These are phyloP conservation scores for Anarsia innoxiella DNA, from an alignment of 2,888 invertebrate genomes.

Conservation along the genomic window DNA sequence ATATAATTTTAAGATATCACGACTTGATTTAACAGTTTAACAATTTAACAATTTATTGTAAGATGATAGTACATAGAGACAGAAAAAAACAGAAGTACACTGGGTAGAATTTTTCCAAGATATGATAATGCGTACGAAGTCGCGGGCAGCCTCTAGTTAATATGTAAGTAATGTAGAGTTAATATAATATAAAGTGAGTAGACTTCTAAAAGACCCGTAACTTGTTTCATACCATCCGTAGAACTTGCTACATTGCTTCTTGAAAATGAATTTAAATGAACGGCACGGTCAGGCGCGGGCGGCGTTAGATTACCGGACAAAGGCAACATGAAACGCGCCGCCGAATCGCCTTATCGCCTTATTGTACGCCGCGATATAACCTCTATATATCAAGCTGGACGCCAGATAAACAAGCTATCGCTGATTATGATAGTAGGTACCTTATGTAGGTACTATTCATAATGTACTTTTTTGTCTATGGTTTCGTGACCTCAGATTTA, in stretches of 20 bases:
- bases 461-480: background rate
- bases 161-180: no score
- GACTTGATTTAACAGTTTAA: no score
- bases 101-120: no score
- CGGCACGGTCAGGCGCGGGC: constrained; percentile 6
- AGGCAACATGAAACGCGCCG: constrained; percentile 67
- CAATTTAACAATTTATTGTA: no score
- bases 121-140: background rate
- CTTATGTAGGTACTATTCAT: background rate
- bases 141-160: no score
- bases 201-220: background rate
- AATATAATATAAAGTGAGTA: no score
- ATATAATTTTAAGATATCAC: no score
- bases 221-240: background rate
- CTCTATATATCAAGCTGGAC: constrained; percentile 62
- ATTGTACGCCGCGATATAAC: constrained; percentile 65
- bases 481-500: background rate
- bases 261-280: background rate
- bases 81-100: no score
- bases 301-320: constrained; percentile 66
- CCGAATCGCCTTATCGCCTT: constrained; percentile 67
- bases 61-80: no score
- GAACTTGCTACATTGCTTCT: background rate
- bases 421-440: background rate
- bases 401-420: constrained; percentile 28